Percentiles rank a stretch among this genome's conserved stretches.
These are phyloP conservation scores for Hippoglossus hippoglossus DNA, from an alignment of 2,797 vertebrate species.

Conservation along the genomic window DNA sequence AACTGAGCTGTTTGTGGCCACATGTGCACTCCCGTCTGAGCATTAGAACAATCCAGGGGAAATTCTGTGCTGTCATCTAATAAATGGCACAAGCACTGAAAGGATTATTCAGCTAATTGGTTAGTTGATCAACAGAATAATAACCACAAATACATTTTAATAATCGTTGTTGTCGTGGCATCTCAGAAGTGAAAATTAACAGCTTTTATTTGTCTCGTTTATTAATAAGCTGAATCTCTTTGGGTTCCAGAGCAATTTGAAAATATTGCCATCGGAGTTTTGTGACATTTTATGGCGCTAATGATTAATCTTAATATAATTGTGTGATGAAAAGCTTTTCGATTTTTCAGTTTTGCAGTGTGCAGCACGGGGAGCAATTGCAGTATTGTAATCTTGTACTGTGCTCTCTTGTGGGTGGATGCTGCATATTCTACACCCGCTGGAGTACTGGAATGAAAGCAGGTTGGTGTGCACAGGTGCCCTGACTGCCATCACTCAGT, in stretches of 20 bases:
- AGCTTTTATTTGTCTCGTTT: not conserved
- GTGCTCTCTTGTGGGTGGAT: conserved; percentile 13
- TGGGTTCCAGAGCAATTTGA: not conserved
- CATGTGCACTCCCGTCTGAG: conserved; percentile 10
- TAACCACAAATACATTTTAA: not conserved
- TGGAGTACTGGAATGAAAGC: conserved; percentile 83
- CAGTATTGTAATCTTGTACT: conserved; percentile 6
- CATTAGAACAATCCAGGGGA: not conserved
- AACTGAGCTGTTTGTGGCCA: conserved; percentile 24
- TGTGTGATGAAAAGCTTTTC: not conserved
- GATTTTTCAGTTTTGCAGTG: not conserved
- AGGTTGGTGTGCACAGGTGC: conserved; percentile 88
- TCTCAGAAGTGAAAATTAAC: not conserved
- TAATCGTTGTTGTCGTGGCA: not conserved
- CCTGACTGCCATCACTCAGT: conserved; percentile 92
- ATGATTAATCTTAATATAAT: not conserved
- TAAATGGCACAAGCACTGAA: not conserved
- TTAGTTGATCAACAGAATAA: not conserved
- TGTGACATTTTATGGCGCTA: not conserved
- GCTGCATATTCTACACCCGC: conserved; percentile 39
- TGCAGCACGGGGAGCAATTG: not conserved
- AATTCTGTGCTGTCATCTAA: not conserved
- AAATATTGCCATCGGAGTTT: not conserved
- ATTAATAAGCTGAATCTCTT: not conserved
- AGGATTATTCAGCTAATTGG: not conserved